These are phyloP conservation scores for Octomys mimax DNA, from an alignment of 2,797 vertebrate species.

Conservation along the genomic window DNA sequence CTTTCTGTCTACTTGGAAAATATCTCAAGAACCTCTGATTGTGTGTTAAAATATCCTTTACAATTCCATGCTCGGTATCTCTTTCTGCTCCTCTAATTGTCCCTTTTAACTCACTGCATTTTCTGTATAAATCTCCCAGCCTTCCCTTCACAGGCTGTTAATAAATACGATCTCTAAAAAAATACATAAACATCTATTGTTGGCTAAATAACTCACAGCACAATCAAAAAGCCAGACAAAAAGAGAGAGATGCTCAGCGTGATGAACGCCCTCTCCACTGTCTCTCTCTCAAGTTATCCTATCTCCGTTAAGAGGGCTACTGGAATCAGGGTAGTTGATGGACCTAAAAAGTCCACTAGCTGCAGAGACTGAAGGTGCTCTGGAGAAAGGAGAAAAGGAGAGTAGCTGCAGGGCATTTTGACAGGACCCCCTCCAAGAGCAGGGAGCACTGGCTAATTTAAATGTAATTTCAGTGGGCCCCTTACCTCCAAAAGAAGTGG, in stretches of 20 bases:
- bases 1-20: slow-evolving; percentile 87
- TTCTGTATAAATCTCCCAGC: slow-evolving; percentile 84
- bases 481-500: slow-evolving; percentile 68
- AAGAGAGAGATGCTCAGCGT: neutral
- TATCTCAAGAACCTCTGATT: slow-evolving; percentile 87
- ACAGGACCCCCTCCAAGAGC: neutral
- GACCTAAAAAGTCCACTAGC: neutral
- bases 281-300: neutral
- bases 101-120: slow-evolving; percentile 86
- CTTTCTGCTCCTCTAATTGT: slow-evolving; percentile 88
- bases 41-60: slow-evolving; percentile 88
- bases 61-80: slow-evolving; percentile 85
- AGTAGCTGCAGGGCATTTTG: neutral
- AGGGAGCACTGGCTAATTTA: slow-evolving; percentile 54
- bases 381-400: neutral
- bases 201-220: slow-evolving; percentile 87
- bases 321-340: neutral
- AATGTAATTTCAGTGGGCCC: slow-evolving; percentile 53
- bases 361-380: neutral
- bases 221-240: slow-evolving; percentile 72
- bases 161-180: slow-evolving; percentile 85
- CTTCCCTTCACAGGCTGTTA: slow-evolving; percentile 85
- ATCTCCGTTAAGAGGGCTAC: neutral
- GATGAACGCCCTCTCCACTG: slow-evolving; percentile 50
- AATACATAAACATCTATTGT: slow-evolving; percentile 87